phyloP scores from a whole-genome alignment of 1,140 invertebrate species.

The Leucophenga varia region DNA sequence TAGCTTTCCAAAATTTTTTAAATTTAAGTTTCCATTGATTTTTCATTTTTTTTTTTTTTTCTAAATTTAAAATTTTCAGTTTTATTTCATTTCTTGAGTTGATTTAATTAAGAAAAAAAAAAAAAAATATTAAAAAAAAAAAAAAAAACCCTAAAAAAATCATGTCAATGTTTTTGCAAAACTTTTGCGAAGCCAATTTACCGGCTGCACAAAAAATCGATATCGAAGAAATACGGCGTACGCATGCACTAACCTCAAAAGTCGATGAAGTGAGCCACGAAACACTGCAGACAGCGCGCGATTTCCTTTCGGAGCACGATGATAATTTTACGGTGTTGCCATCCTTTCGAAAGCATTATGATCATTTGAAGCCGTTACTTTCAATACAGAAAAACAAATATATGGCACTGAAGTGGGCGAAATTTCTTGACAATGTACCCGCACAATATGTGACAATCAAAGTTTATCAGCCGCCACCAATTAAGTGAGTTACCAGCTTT shows the following conservation, averaged over 20 bases:
- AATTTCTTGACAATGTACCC: conserved; percentile 4
- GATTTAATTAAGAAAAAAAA: no score
- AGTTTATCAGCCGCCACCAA: not conserved
- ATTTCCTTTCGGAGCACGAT: conserved; percentile 14
- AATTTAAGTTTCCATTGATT: no score
- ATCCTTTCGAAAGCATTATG: not conserved
- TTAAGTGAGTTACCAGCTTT: not conserved
- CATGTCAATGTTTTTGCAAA: no score
- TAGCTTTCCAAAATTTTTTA: no score
- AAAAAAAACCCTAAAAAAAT: no score
- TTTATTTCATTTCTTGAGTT: no score
- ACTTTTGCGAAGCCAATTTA: conserved; percentile 5
- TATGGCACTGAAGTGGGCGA: conserved; percentile 1
- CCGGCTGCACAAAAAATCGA: conserved; percentile 4
- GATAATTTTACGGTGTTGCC: not conserved
- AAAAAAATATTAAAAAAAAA: no score
- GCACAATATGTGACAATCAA: not conserved
- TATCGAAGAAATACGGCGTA: not conserved
- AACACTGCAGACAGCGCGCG: not conserved
- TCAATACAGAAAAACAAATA: not conserved
- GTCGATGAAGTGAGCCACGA: not conserved
- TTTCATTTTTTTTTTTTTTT: no score
- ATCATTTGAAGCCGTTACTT: conserved; percentile 1
- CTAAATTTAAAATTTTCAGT: no score
- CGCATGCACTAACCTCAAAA: not conserved